A percentile compares a stretch with the other conserved stretches of the same genome.
These are phyloP conservation scores for Laspeyria flexula DNA, from an alignment of 2,888 invertebrate genomes.

Conservation along the genomic window DNA sequence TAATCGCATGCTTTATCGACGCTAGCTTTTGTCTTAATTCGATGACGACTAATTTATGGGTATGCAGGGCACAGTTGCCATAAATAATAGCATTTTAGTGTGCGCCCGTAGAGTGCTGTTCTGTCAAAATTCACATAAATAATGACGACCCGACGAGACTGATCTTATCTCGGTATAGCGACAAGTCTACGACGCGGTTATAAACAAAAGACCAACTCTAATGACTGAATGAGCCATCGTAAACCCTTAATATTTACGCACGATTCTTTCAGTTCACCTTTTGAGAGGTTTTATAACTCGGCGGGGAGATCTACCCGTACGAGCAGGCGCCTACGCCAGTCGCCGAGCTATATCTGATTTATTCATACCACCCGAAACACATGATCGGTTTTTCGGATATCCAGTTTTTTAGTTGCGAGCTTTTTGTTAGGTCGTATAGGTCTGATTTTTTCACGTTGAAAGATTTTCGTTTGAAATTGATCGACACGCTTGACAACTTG, in stretches of 20 bases:
- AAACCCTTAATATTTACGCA: constrained; percentile 83
- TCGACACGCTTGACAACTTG: constrained; percentile 29
- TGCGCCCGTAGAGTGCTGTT: constrained; percentile 61
- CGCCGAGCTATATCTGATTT: constrained; percentile 79
- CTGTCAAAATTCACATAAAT: constrained; percentile 85
- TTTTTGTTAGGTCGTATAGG: constrained; percentile 50
- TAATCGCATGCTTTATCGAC: constrained; percentile 74
- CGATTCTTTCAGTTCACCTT: constrained; percentile 79
- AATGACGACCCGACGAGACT: constrained; percentile 72
- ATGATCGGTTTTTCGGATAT: constrained; percentile 79
- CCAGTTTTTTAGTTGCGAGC: constrained; percentile 64
- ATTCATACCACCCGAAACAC: constrained; percentile 83
- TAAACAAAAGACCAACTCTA: constrained; percentile 79
- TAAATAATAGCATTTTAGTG: constrained; percentile 80
- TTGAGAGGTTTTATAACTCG: constrained; percentile 81
- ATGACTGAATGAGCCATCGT: constrained; percentile 83
- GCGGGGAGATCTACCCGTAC: constrained; percentile 64
- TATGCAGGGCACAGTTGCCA: constrained; percentile 66
- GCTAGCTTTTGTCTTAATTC: constrained; percentile 83
- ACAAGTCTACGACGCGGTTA: constrained; percentile 75
- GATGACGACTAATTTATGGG: constrained; percentile 77
- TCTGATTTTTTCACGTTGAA: constrained; percentile 43
- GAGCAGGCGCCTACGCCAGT: constrained; percentile 73
- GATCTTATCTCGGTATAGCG: constrained; percentile 75
- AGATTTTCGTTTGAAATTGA: constrained; percentile 30